Percentiles rank a stretch among this genome's conserved stretches.
These are phyloP conservation scores for Acrobasis repandana DNA, from an alignment of 2,888 invertebrate genomes.

Conservation along the genomic window DNA sequence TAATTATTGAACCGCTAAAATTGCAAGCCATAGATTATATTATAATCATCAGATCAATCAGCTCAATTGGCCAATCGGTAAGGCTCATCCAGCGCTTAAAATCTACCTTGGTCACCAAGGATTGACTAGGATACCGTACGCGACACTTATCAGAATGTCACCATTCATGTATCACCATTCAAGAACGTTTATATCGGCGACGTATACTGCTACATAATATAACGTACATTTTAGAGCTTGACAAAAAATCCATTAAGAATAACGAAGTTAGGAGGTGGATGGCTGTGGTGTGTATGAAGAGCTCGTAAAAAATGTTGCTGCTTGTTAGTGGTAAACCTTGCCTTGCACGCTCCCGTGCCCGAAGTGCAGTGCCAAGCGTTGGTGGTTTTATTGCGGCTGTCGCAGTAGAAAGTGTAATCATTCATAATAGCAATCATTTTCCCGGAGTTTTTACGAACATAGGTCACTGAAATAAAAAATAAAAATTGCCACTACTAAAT, in stretches of 20 bases:
- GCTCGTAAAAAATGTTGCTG: background rate
- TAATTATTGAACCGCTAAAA: too few species aligned
- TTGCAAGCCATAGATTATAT: too few species aligned
- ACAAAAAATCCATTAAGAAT: constrained; percentile 7
- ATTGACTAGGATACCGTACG: too few species aligned
- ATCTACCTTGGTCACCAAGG: too few species aligned
- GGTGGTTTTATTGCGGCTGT: background rate
- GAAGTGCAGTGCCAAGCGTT: constrained; percentile 23
- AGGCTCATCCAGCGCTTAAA: too few species aligned
- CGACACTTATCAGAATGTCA: too few species aligned
- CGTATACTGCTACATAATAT: too few species aligned
- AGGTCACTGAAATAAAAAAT: constrained; percentile 5
- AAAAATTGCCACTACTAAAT: too few species aligned
- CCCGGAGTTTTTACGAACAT: background rate
- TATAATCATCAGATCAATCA: too few species aligned
- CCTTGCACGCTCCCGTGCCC: constrained; percentile 38
- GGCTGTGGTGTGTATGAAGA: background rate
- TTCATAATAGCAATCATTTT: constrained; percentile 10
- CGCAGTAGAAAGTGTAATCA: constrained; percentile 15
- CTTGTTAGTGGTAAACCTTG: constrained; percentile 29
- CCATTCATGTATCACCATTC: too few species aligned
- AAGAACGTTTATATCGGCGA: too few species aligned
- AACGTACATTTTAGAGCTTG: constrained; percentile 1
- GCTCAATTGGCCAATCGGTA: too few species aligned
- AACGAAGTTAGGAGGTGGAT: background rate